Evolutionary conservation across 2,888 invertebrate species (phyloP).

Genomic region (Megaustenia siamemsis): DNA sequence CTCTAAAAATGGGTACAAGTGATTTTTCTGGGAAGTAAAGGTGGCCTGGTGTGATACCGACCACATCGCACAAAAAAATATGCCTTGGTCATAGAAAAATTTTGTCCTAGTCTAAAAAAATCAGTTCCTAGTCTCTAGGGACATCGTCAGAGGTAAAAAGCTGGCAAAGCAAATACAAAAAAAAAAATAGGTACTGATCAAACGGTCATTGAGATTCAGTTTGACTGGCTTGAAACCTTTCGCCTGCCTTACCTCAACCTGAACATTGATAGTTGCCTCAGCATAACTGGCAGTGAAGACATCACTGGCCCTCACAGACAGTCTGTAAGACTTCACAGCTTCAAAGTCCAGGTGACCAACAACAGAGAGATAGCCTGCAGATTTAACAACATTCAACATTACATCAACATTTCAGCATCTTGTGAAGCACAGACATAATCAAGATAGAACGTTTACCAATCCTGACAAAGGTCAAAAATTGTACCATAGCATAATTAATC

Average conservation of each 20-base stretch:
- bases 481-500: background rate
- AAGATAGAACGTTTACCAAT: background rate
- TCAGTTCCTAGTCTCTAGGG: too few species aligned
- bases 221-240: background rate
- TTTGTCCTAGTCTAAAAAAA: too few species aligned
- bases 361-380: conserved; percentile 84
- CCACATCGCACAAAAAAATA: too few species aligned
- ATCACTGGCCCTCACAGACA: conserved; percentile 93
- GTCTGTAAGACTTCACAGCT: conserved; percentile 89
- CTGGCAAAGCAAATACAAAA: too few species aligned
- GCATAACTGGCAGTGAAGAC: conserved; percentile 86
- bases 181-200: too few species aligned
- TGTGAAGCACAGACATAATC: too few species aligned
- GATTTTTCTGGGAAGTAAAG: too few species aligned
- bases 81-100: too few species aligned
- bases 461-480: background rate
- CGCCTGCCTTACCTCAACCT: conserved; percentile 67
- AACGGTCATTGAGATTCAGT: too few species aligned
- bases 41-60: too few species aligned
- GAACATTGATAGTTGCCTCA: conserved; percentile 88
- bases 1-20: too few species aligned
- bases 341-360: conserved; percentile 94
- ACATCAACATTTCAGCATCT: background rate
- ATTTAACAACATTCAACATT: background rate
- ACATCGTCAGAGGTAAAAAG: too few species aligned